Evolutionary conservation across 2,113 vertebrate genomes (phyloP).

Genomic region (Tragelaphus scriptus): DNA sequence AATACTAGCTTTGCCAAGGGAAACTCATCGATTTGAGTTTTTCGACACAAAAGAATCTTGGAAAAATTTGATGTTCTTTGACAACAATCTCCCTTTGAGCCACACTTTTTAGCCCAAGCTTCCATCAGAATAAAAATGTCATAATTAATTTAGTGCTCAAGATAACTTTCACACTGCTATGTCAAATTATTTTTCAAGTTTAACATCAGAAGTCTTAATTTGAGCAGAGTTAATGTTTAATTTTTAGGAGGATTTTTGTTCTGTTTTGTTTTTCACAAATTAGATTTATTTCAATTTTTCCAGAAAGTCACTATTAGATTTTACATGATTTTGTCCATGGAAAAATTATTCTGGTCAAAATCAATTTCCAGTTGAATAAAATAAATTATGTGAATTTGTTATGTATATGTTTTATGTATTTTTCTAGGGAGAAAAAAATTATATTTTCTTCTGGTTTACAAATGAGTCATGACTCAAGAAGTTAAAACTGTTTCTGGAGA

Average conservation of each 20-base stretch:
- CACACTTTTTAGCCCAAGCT: neutral
- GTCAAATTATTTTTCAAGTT: slow-evolving; percentile 18
- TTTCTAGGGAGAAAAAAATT: neutral
- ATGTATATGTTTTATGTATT: neutral
- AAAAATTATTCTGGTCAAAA: slow-evolving; percentile 12
- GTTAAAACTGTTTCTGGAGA: neutral
- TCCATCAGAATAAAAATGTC: slow-evolving; percentile 32
- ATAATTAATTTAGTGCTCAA: neutral
- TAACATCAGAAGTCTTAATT: neutral
- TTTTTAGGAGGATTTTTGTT: neutral
- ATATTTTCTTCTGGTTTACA: neutral
- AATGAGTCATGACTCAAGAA: neutral
- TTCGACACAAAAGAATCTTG: neutral
- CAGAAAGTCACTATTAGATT: neutral
- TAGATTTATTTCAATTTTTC: slow-evolving; percentile 7
- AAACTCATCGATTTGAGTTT: neutral
- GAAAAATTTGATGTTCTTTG: neutral
- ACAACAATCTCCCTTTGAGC: neutral
- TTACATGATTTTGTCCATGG: neutral
- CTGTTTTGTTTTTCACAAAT: neutral
- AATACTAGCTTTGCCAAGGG: neutral
- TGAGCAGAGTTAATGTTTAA: neutral
- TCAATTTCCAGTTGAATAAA: neutral
- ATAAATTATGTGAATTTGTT: neutral
- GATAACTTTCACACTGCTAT: slow-evolving; percentile 8